phyloP scores from a whole-genome alignment of 2,888 invertebrate species.

The Pseudanteris insignis region DNA sequence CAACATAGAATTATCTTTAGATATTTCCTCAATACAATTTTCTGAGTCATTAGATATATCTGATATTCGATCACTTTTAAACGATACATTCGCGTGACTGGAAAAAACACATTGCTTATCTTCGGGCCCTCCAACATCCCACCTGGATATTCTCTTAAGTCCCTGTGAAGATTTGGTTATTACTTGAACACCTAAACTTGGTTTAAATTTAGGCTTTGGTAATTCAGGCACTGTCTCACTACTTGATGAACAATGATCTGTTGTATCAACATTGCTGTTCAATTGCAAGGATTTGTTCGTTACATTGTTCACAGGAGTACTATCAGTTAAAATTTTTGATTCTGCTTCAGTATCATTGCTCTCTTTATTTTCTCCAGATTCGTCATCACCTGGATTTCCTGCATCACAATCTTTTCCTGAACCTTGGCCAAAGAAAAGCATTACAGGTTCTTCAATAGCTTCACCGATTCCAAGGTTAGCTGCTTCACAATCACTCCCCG shows the following conservation, averaged over 20 bases:
- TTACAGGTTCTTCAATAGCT: conserved; percentile 77
- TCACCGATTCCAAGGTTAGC: conserved; percentile 70
- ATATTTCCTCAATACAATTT: conserved; percentile 15
- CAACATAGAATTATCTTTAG: conserved; percentile 29
- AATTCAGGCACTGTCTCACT: conserved; percentile 2
- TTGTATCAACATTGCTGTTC: conserved; percentile 45
- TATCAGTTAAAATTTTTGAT: conserved; percentile 48
- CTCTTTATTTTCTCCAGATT: conserved; percentile 54
- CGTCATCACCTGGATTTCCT: conserved; percentile 71
- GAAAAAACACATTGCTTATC: conserved; percentile 53
- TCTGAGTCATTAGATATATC: conserved; percentile 8
- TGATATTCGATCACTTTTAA: not conserved
- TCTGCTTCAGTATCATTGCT: conserved; percentile 58
- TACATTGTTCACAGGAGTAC: conserved; percentile 49
- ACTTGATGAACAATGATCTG: conserved; percentile 25
- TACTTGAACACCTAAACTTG: conserved; percentile 63
- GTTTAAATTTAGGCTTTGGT: conserved; percentile 59
- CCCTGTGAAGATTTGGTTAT: conserved; percentile 51
- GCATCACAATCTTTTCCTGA: conserved; percentile 77
- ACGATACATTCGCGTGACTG: conserved; percentile 59
- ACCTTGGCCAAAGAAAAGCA: conserved; percentile 78
- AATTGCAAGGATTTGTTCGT: conserved; percentile 49
- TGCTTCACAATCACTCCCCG: conserved; percentile 74
- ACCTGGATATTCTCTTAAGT: conserved; percentile 64
- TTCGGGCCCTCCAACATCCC: conserved; percentile 66